Base-by-base conservation (phyloP, 2,797 vertebrate genomes). In the Urophycis tenuis region DNA sequence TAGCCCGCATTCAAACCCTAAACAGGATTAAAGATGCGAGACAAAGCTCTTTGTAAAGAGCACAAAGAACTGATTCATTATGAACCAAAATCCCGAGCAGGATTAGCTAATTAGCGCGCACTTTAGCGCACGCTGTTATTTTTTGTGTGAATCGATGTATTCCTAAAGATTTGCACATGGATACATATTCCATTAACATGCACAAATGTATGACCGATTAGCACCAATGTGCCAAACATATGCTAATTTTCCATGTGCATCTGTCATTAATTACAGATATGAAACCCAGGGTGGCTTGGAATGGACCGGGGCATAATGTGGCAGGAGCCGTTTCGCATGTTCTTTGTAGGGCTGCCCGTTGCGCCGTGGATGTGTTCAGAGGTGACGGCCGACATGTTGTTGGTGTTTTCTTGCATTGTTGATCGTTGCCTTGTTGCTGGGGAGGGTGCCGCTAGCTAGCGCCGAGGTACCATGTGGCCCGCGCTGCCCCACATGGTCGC, bases 181-280 rank as follows among this genome's bases (percentile, higher is more conserved):
- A 87, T 85, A 83, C 84, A 91, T 91, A 87, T 89, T 90, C 85
- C 81, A 90, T 89, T 87, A 87, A 87, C 89, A 91, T 91, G 85
- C 89, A 88, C 81, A 90, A 88, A 91, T 91, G 87, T 91, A 90
- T 91, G 88, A 88, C 88, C 83, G 88, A 89, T 92, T 91, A 91
- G 86, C 88, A 86, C 83, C 87, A 88, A 92, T 88, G 86, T 92
- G 91, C 85, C 88, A 91, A 92, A 90, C 92, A 92, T 92, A 93
- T 92, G 92, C 91, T 88, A 91, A 93, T 93, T 90, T 89, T 84
- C 86, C 82, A 85, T 85, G 86, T 92, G 91, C 92, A 92, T 93
- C 91, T 93, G 93, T 91, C 77, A 80, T 92, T 93, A 93, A 93
- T 93, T 92, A 93, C 90, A 92, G 87, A 90, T 91, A 89, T 89